These are phyloP conservation scores for Patagioenas fasciata DNA, from an alignment of 2,113 vertebrate species.

Conservation along the genomic window DNA sequence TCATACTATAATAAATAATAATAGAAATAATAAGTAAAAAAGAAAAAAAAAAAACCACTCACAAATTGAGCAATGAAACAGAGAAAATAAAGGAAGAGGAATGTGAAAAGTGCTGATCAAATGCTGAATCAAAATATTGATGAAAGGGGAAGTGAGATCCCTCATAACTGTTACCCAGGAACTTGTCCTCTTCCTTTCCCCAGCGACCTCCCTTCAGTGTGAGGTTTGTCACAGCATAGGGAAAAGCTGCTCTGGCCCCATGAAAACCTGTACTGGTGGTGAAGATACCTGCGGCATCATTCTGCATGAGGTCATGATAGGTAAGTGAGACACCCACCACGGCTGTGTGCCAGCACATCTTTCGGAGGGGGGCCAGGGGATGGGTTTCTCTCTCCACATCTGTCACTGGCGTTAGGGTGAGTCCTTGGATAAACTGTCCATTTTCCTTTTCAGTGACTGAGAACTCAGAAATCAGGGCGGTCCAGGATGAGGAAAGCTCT, in stretches of 20 bases:
- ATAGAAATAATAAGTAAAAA: neutral
- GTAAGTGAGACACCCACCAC: neutral
- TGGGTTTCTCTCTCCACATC: fast-evolving
- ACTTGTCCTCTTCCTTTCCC: neutral
- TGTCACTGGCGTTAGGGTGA: neutral
- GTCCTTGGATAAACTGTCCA: neutral
- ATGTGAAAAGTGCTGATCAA: constrained; percentile 4
- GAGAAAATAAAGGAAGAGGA: neutral
- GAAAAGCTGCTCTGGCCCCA: constrained; percentile 20
- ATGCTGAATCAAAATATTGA: neutral
- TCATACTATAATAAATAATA: neutral
- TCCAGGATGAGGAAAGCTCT: neutral
- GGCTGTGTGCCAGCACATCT: fast-evolving
- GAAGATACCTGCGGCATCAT: constrained; percentile 37
- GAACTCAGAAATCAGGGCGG: neutral
- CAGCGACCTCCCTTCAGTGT: constrained; percentile 27
- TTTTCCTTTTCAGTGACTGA: neutral
- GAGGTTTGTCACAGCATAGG: constrained; percentile 36
- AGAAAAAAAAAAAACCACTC: too few relatives aligned
- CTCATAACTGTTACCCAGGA: neutral
- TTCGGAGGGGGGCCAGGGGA: neutral
- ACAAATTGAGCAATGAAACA: neutral
- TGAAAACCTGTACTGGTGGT: neutral
- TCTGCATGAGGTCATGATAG: neutral
- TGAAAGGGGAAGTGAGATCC: neutral